Conservation (phyloP, 2,888 invertebrate genomes). For the Dioctria rufipes region DNA sequence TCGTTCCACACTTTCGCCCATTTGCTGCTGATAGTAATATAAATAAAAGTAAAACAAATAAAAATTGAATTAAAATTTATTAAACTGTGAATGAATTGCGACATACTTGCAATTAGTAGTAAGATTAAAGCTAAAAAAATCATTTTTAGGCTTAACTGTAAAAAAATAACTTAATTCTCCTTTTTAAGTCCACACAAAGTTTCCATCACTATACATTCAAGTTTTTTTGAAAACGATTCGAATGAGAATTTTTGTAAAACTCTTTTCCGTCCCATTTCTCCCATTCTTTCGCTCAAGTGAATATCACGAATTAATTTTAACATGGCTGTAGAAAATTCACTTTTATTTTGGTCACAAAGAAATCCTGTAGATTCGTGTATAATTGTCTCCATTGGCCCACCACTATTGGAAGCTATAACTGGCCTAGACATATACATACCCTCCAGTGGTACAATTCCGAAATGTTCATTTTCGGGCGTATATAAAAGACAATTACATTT, state of each 20-base stretch:
- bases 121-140: neutral
- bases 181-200: slow-evolving; percentile 47
- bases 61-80: too few relatives aligned
- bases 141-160: slow-evolving; percentile 11
- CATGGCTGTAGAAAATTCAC: slow-evolving; percentile 86
- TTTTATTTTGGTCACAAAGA: slow-evolving; percentile 79
- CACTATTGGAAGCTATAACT: slow-evolving; percentile 95
- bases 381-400: slow-evolving; percentile 96
- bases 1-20: too few relatives aligned
- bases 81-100: too few relatives aligned
- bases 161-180: slow-evolving; percentile 21
- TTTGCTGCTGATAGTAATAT: too few relatives aligned
- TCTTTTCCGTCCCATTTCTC: slow-evolving; percentile 81
- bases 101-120: too few relatives aligned
- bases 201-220: slow-evolving; percentile 72
- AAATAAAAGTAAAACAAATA: too few relatives aligned
- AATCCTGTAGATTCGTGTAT: slow-evolving; percentile 84
- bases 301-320: slow-evolving; percentile 77
- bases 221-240: slow-evolving; percentile 81
- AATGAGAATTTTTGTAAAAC: slow-evolving; percentile 89
- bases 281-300: slow-evolving; percentile 78
- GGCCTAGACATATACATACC: slow-evolving; percentile 96
- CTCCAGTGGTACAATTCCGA: slow-evolving; percentile 99
- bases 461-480: slow-evolving; percentile 97
- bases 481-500: slow-evolving; percentile 88